A percentile compares a stretch with the other conserved stretches of the same genome.
phyloP scores from a whole-genome alignment of 2,113 vertebrate genomes.

The Panurus biarmicus region DNA sequence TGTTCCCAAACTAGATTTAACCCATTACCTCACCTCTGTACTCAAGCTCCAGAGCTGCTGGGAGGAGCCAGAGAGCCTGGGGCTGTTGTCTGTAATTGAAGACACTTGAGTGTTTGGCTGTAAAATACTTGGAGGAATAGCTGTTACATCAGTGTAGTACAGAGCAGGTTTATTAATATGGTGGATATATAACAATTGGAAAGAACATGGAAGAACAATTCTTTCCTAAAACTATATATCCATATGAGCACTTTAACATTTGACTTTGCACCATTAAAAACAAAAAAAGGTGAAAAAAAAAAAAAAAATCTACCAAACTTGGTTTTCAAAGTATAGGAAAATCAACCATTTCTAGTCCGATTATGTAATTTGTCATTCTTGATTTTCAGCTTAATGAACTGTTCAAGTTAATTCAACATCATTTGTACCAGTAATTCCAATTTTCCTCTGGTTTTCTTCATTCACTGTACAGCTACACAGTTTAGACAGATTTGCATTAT shows the following conservation, averaged over 20 bases:
- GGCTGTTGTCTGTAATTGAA: neutral
- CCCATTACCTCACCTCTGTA: neutral
- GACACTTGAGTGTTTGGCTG: accelerated
- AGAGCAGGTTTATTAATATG: neutral
- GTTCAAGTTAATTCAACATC: neutral
- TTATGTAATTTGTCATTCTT: neutral
- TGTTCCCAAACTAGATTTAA: neutral
- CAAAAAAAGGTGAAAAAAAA: neutral
- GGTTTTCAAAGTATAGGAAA: neutral
- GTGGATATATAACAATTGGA: neutral
- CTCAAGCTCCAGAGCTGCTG: neutral
- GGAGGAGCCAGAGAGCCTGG: neutral
- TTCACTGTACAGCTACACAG: neutral
- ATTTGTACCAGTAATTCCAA: neutral
- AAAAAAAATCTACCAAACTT: neutral
- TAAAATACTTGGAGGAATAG: neutral
- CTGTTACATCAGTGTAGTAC: neutral
- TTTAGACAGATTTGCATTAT: neutral
- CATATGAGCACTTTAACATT: neutral
- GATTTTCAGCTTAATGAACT: neutral
- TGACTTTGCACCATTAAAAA: neutral
- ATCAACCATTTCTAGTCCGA: neutral
- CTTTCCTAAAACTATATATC: neutral
- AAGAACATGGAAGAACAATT: neutral
- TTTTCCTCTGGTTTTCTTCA: neutral